Conservation (phyloP, 2,888 invertebrate genomes). For the Eupithecia vulgata region DNA sequence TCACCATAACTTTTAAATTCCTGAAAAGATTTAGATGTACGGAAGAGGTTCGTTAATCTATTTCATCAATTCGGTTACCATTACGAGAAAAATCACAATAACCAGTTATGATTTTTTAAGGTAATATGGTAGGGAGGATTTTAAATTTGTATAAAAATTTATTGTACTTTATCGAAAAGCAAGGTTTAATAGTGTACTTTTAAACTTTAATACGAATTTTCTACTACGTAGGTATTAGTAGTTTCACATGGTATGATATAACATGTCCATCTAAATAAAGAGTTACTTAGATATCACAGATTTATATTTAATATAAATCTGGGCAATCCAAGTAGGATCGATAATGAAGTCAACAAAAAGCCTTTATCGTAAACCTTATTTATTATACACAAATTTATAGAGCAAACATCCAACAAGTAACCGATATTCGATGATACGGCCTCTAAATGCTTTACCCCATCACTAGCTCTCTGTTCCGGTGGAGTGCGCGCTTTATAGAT, state of each 20-base stretch:
- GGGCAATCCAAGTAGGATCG: not conserved
- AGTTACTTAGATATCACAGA: not conserved
- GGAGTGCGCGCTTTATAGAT: constrained; percentile 53
- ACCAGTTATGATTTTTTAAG: not conserved
- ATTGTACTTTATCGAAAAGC: not conserved
- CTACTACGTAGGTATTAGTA: not conserved
- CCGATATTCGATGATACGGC: not conserved
- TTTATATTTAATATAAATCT: not conserved
- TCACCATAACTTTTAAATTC: not conserved
- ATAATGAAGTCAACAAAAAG: not conserved
- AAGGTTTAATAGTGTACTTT: not conserved
- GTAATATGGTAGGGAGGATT: too few relatives aligned
- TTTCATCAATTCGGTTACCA: too few relatives aligned
- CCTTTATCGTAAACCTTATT: too few relatives aligned
- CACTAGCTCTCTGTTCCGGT: constrained; percentile 38
- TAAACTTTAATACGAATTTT: not conserved
- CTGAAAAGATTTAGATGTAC: not conserved
- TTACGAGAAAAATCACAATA: not conserved
- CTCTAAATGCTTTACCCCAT: constrained; percentile 12
- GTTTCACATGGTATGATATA: not conserved
- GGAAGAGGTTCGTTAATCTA: not conserved
- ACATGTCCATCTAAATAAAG: not conserved
- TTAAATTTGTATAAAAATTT: not conserved
- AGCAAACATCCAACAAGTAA: not conserved
- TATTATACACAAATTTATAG: not conserved